Conservation (phyloP, 2,888 invertebrate species). For the Eristalis intricaria region DNA sequence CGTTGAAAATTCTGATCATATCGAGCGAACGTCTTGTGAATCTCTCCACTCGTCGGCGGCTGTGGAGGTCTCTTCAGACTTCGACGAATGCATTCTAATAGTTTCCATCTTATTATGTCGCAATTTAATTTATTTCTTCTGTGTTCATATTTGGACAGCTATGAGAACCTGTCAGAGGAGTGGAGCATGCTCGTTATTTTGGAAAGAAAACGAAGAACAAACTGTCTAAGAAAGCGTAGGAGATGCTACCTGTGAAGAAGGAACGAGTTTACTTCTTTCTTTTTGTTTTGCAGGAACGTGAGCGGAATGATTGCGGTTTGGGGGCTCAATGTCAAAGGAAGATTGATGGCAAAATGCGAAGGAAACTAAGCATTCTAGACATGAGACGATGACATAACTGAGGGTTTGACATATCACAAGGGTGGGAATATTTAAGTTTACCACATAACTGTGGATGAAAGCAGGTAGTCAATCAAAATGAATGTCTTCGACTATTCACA, state of each 20-base stretch:
- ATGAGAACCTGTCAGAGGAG: background rate
- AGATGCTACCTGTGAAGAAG: background rate
- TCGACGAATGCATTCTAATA: conserved; percentile 40
- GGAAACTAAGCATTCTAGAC: background rate
- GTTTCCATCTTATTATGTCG: conserved; percentile 16
- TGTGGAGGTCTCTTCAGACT: background rate
- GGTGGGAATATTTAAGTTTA: background rate
- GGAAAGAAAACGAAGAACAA: background rate
- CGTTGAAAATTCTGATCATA: conserved; percentile 45
- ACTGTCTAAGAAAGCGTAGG: background rate
- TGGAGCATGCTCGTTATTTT: background rate
- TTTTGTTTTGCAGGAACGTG: conserved; percentile 4
- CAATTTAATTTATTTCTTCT: conserved; percentile 26
- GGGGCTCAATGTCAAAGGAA: conserved; percentile 33
- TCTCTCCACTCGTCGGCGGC: background rate
- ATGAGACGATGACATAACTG: background rate
- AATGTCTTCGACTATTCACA: background rate
- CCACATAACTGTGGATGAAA: background rate
- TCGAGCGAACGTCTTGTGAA: conserved; percentile 3
- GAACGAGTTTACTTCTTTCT: background rate
- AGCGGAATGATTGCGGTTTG: conserved; percentile 4
- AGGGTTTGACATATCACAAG: background rate
- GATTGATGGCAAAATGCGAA: background rate
- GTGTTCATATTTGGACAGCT: conserved; percentile 27
- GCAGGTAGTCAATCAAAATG: background rate